phyloP scores from a whole-genome alignment of 35 echinoderm and acorn worm species.

The Hemicentrotus pulcherrimus region DNA sequence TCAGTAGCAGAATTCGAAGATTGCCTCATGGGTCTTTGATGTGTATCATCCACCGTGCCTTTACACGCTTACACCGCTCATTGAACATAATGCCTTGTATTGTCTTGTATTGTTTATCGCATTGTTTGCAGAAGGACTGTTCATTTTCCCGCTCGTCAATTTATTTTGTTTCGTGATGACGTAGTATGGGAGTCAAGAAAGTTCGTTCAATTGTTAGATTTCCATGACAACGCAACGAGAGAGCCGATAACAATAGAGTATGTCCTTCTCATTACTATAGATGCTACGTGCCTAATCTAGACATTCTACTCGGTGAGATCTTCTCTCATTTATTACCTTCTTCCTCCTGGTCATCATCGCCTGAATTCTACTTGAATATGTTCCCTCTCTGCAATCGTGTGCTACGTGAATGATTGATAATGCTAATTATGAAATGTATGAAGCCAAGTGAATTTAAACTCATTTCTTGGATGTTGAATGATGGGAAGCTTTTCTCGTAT shows the following conservation, averaged over 20 bases:
- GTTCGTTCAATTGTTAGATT: constrained; percentile 7
- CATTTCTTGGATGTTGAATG: too few relatives aligned
- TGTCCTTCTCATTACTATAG: neutral
- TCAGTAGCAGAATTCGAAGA: neutral
- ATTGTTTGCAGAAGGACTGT: neutral
- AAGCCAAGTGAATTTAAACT: too few relatives aligned
- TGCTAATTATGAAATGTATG: neutral
- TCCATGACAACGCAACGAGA: neutral
- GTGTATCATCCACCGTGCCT: neutral
- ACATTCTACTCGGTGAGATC: neutral
- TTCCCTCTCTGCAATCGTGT: neutral
- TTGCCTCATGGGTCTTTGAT: neutral
- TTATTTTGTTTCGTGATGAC: constrained; percentile 14
- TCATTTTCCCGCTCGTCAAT: neutral
- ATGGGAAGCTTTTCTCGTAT: too few relatives aligned
- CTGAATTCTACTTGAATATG: neutral
- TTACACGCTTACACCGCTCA: neutral
- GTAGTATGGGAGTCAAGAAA: neutral
- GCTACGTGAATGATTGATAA: neutral
- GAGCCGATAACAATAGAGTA: neutral
- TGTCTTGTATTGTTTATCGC: neutral
- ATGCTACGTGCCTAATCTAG: neutral
- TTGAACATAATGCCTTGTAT: neutral
- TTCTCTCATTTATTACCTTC: neutral
- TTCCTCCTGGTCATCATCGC: neutral